phyloP scores from a whole-genome alignment of 2,888 invertebrate genomes.

The Mythimna impura region DNA sequence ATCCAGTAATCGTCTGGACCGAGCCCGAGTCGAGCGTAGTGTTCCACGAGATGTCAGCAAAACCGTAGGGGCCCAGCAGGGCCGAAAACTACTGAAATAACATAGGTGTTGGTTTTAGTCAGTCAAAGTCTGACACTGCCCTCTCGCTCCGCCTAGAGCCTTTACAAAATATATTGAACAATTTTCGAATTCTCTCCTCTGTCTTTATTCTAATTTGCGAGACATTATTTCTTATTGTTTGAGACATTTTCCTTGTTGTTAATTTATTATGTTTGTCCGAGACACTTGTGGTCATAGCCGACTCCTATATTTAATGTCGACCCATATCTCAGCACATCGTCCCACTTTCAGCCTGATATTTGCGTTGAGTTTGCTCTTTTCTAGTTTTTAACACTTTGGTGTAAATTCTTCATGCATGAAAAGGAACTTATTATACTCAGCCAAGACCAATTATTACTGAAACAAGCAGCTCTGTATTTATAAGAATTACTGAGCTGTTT shows the following conservation, averaged over 20 bases:
- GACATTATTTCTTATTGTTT: conserved; percentile 14
- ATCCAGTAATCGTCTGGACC: no score
- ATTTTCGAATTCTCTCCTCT: neutral
- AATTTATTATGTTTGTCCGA: conserved; percentile 29
- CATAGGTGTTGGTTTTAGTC: no score
- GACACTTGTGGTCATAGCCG: conserved; percentile 19
- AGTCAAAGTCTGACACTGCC: no score
- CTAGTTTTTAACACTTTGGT: conserved; percentile 4
- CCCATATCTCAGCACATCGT: conserved; percentile 18
- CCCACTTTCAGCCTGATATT: neutral
- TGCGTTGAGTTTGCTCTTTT: neutral
- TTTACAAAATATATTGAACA: neutral
- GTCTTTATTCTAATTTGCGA: conserved; percentile 4
- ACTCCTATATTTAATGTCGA: conserved; percentile 18
- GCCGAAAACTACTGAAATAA: no score
- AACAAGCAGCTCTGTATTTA: no score
- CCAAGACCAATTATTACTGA: no score
- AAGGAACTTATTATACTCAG: no score
- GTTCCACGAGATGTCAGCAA: no score
- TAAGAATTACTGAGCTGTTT: no score
- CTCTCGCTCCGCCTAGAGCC: no score
- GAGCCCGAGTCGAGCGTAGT: no score
- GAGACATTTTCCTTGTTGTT: conserved; percentile 10
- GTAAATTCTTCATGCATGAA: neutral
- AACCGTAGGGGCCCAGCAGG: no score